A percentile compares a stretch with the other conserved stretches of the same genome.
Evolutionary conservation across 1,140 invertebrate species (phyloP).

Genomic region (Drosophila nannoptera): DNA sequence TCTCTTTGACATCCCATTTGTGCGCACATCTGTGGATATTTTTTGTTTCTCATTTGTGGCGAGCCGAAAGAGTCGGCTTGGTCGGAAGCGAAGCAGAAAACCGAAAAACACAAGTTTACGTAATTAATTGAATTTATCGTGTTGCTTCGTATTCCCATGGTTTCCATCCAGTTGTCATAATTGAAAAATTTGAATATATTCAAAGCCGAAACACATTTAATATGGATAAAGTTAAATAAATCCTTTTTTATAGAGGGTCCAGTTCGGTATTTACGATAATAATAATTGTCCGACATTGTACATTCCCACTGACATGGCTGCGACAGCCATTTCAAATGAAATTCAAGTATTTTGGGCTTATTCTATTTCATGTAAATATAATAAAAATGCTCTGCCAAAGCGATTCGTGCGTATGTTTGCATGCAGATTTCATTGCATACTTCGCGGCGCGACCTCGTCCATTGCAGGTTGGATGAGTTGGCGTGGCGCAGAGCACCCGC

Average conservation of each 20-base stretch:
- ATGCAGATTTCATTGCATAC: slow-evolving; percentile 70
- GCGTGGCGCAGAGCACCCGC: slow-evolving; percentile 1
- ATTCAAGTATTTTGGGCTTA: slow-evolving; percentile 26
- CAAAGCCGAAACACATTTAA: no score
- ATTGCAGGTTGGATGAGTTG: background rate
- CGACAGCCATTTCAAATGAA: background rate
- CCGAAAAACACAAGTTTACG: slow-evolving; percentile 9
- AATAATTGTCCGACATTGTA: no score
- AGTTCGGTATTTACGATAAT: no score
- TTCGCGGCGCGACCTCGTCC: slow-evolving; percentile 20
- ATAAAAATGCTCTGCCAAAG: slow-evolving; percentile 24
- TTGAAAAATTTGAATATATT: background rate
- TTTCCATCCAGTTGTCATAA: background rate
- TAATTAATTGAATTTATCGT: slow-evolving; percentile 38
- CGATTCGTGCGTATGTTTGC: slow-evolving; percentile 41
- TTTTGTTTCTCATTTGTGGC: slow-evolving; percentile 36
- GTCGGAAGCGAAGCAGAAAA: slow-evolving; percentile 8
- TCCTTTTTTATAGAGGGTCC: no score
- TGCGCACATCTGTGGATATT: slow-evolving; percentile 23
- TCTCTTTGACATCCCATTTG: slow-evolving; percentile 24
- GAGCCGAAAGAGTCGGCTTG: slow-evolving; percentile 7
- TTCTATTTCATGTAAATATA: slow-evolving; percentile 42
- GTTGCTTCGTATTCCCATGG: background rate
- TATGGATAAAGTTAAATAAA: no score
- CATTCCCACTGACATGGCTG: no score